Evolutionary conservation across 2,113 vertebrate genomes (phyloP).

Genomic region (Natator depressus): DNA sequence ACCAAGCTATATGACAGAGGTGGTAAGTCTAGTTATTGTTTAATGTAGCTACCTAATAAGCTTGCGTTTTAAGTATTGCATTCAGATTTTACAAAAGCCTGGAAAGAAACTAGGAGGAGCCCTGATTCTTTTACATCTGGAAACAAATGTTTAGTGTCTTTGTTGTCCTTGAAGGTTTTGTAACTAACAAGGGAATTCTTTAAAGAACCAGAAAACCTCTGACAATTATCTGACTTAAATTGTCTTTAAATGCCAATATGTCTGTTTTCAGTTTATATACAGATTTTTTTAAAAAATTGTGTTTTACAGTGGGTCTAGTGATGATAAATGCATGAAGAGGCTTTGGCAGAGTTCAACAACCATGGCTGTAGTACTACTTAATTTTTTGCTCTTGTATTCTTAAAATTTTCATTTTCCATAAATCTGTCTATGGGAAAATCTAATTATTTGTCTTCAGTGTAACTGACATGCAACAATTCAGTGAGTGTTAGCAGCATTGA

Average conservation of each 20-base stretch:
- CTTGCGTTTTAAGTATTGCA: background rate
- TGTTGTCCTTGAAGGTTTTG: background rate
- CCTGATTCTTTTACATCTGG: background rate
- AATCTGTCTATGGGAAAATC: background rate
- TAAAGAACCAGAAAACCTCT: background rate
- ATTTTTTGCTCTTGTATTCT: background rate
- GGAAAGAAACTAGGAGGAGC: background rate
- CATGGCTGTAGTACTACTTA: background rate
- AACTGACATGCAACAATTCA: background rate
- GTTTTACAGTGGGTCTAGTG: background rate
- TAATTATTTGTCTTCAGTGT: background rate
- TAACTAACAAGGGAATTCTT: background rate
- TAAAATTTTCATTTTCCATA: background rate
- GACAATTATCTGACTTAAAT: background rate
- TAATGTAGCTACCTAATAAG: background rate
- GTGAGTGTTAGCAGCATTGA: background rate
- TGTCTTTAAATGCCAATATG: background rate
- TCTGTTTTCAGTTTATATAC: background rate
- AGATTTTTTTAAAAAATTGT: background rate
- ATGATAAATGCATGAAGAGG: background rate
- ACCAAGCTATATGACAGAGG: background rate
- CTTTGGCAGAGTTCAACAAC: background rate
- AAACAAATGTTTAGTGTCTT: background rate
- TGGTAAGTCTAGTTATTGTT: background rate
- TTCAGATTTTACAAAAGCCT: background rate